These are phyloP conservation scores for Chrysolina americana DNA, from an alignment of 2,888 invertebrate genomes.

Conservation along the genomic window DNA sequence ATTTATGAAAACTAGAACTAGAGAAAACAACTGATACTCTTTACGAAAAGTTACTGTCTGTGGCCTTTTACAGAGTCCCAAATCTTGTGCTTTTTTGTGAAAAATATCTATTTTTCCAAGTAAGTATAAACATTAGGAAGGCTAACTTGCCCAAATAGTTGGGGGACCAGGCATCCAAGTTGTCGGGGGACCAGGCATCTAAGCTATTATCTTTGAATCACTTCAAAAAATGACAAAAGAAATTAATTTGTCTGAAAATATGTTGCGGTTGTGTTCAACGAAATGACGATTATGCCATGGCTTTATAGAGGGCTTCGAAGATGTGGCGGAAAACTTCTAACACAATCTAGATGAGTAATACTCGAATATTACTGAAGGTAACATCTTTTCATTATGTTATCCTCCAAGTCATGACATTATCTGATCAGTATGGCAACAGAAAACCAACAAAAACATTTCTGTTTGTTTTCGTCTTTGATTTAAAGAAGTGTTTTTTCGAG, in stretches of 20 bases:
- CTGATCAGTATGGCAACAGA: no score
- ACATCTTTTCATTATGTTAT: no score
- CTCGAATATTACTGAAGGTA: no score
- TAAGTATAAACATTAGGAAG: slow-evolving; percentile 15
- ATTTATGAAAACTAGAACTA: no score
- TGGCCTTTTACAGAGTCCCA: slow-evolving; percentile 18
- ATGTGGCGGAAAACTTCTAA: no score
- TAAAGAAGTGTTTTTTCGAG: no score
- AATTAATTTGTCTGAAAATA: slow-evolving; percentile 27
- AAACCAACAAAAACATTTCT: no score
- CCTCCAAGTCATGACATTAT: no score
- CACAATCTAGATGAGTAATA: no score
- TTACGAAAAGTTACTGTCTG: slow-evolving; percentile 32
- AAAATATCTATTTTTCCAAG: neutral
- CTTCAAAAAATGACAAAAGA: slow-evolving; percentile 6
- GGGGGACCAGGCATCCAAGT: neutral
- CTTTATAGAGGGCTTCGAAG: slow-evolving; percentile 39
- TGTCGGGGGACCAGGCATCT: neutral
- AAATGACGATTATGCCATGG: slow-evolving; percentile 36
- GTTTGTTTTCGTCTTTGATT: no score
- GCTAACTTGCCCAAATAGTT: neutral
- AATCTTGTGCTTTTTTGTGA: no score
- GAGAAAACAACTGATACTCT: no score
- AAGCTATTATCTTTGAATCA: neutral
- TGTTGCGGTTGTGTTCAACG: slow-evolving; percentile 37